phyloP scores from a whole-genome alignment of 53 echinoderm and acorn worm species.

The Actinopyga echinites region DNA sequence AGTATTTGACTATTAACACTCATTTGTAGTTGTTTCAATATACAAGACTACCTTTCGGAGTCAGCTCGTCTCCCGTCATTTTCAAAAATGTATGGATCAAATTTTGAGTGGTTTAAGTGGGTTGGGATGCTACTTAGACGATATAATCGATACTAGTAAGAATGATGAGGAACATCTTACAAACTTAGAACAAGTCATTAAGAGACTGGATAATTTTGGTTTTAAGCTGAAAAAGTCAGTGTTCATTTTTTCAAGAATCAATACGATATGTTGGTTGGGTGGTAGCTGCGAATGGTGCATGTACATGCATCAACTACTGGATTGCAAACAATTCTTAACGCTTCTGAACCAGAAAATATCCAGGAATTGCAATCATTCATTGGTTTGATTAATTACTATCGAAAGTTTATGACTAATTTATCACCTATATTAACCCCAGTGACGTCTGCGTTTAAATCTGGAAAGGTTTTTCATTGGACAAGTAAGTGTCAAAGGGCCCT shows the following conservation, averaged over 20 bases:
- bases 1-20: conserved; percentile 32
- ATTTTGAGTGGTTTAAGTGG: not conserved
- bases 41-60: not conserved
- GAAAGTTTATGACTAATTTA: not conserved
- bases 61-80: not conserved
- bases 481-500: too few relatives aligned
- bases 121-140: not conserved
- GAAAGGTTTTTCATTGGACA: too few relatives aligned
- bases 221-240: too few relatives aligned
- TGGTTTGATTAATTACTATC: conserved; percentile 8
- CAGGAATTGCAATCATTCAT: conserved; percentile 1
- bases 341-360: too few relatives aligned
- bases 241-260: not conserved
- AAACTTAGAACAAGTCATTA: too few relatives aligned
- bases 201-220: too few relatives aligned
- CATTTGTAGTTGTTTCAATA: conserved; percentile 24
- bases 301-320: not conserved
- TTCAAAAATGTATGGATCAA: too few relatives aligned
- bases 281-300: not conserved
- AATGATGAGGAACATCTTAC: too few relatives aligned
- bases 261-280: not conserved
- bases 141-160: not conserved
- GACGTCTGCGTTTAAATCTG: too few relatives aligned
- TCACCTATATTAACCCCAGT: not conserved
- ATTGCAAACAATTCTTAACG: not conserved